These are phyloP conservation scores for Enteromius radiatus DNA, from an alignment of 2,797 vertebrate species.

Conservation along the genomic window DNA sequence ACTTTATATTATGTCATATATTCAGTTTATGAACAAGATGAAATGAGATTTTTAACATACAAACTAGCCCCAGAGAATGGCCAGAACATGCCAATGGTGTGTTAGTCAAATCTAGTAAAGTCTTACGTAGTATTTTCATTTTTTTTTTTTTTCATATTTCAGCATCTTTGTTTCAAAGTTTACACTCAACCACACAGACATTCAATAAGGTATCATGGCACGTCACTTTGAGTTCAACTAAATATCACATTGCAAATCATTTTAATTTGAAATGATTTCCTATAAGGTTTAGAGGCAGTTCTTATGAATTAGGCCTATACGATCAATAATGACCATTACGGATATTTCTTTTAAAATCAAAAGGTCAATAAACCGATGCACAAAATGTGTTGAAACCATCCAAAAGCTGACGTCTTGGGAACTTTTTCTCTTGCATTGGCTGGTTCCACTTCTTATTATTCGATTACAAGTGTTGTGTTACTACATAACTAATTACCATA, in stretches of 20 bases:
- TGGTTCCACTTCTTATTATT: slow-evolving; percentile 20
- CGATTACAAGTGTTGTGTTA: not conserved
- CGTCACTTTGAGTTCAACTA: slow-evolving; percentile 39
- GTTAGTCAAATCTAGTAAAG: slow-evolving; percentile 36
- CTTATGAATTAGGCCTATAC: not conserved
- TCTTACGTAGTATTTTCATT: not conserved
- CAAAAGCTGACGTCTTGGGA: not conserved
- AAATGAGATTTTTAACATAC: slow-evolving; percentile 30
- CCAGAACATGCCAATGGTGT: slow-evolving; percentile 40
- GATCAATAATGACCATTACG: not conserved
- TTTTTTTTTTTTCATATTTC: not conserved
- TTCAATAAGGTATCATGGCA: slow-evolving; percentile 46
- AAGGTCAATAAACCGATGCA: not conserved
- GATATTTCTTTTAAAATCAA: slow-evolving; percentile 1
- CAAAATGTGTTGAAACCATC: slow-evolving; percentile 11
- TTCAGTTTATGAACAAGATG: slow-evolving; percentile 28
- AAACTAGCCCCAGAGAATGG: slow-evolving; percentile 38
- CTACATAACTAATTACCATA: not conserved
- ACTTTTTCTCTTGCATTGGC: not conserved
- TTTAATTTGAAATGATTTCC: not conserved
- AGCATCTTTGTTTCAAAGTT: slow-evolving; percentile 26
- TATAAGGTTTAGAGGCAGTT: slow-evolving; percentile 20
- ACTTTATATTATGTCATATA: slow-evolving; percentile 22
- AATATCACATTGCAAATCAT: slow-evolving; percentile 14
- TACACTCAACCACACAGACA: slow-evolving; percentile 39